These are phyloP conservation scores for Sitobion miscanthi DNA, from an alignment of 1,140 invertebrate genomes.

Conservation along the genomic window DNA sequence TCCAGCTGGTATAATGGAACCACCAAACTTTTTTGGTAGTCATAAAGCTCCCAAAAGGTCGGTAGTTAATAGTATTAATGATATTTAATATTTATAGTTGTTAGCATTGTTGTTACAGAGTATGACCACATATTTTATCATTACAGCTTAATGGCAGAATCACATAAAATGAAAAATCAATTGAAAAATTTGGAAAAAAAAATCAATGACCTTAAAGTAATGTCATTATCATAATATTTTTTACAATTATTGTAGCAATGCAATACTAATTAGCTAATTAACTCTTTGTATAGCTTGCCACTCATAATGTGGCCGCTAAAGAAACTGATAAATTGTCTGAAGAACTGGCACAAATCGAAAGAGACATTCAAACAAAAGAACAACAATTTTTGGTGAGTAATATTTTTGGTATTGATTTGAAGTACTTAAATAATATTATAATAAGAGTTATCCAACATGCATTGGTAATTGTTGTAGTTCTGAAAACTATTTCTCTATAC, in stretches of 20 bases:
- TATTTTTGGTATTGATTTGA: neutral
- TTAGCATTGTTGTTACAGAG: slow-evolving; percentile 4
- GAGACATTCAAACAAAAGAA: slow-evolving; percentile 48
- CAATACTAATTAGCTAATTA: neutral
- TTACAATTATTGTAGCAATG: neutral
- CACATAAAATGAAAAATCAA: slow-evolving; percentile 71
- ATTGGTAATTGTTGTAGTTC: neutral
- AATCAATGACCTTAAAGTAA: slow-evolving; percentile 71
- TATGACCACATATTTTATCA: neutral
- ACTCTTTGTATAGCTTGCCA: slow-evolving; percentile 29
- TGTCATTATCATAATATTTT: neutral
- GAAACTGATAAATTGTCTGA: slow-evolving; percentile 53
- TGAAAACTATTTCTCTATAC: neutral
- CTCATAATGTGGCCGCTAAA: slow-evolving; percentile 47
- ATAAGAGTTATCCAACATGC: neutral
- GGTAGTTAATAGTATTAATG: neutral
- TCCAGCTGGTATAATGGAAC: slow-evolving; percentile 51
- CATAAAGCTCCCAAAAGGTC: slow-evolving; percentile 54
- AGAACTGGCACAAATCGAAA: slow-evolving; percentile 49
- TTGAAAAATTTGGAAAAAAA: slow-evolving; percentile 72
- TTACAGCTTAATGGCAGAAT: slow-evolving; percentile 67
- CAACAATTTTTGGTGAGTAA: slow-evolving; percentile 45
- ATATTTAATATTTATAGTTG: neutral
- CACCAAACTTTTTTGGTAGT: slow-evolving; percentile 36
- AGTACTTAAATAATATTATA: neutral